Conservation (phyloP, 1,140 invertebrate species). For the Drosophila miranda region DNA sequence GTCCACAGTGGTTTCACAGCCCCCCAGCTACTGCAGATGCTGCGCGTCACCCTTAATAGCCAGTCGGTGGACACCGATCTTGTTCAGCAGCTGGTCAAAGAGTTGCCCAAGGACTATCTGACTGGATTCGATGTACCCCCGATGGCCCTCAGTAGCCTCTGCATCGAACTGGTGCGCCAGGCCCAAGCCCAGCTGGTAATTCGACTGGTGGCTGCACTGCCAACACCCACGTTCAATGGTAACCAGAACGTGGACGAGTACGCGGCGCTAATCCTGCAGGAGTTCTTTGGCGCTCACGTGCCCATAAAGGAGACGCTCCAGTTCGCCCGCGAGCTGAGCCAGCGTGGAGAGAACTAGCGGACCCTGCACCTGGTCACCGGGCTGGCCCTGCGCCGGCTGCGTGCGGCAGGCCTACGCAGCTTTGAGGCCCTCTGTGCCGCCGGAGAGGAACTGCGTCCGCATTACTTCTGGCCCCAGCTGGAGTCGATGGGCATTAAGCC, state of each 20-base stretch:
- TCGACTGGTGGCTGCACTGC: constrained; percentile 53
- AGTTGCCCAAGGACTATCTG: constrained; percentile 57
- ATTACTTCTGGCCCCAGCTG: constrained; percentile 82
- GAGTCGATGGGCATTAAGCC: constrained; percentile 72
- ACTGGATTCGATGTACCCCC: constrained; percentile 53
- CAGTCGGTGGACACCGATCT: constrained; percentile 33
- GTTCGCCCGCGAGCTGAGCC: constrained; percentile 50
- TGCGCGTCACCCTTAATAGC: constrained; percentile 26
- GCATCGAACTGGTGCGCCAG: constrained; percentile 60
- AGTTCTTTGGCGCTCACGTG: constrained; percentile 57
- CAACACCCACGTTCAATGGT: constrained; percentile 55
- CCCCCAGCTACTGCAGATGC: constrained; percentile 63
- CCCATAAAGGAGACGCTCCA: constrained; percentile 47
- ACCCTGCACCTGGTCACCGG: constrained; percentile 67
- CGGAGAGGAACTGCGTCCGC: constrained; percentile 65
- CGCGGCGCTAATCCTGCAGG: constrained; percentile 53
- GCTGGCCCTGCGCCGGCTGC: constrained; percentile 64
- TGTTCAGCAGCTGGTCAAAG: constrained; percentile 42
- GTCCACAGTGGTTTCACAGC: constrained; percentile 44
- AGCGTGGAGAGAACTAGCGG: constrained; percentile 59
- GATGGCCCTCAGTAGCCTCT: constrained; percentile 52
- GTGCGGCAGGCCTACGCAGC: constrained; percentile 38
- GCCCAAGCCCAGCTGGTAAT: constrained; percentile 34
- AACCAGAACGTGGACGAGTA: constrained; percentile 73
- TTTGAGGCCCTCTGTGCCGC: constrained; percentile 50